phyloP scores from a whole-genome alignment of 2,113 vertebrate species.

The Bungarus multicinctus region DNA sequence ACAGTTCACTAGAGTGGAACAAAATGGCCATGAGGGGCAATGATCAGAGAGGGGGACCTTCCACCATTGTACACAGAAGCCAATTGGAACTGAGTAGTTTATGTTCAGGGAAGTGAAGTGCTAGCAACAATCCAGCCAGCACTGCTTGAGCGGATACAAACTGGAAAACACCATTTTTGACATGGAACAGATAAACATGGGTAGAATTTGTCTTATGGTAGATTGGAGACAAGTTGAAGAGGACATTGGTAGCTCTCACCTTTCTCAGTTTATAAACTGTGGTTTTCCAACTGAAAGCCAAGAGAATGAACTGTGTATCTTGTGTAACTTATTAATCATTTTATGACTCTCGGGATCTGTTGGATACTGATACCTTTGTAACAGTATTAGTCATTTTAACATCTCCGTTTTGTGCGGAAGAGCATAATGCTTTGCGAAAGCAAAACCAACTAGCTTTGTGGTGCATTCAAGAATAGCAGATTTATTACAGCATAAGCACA shows the following conservation, averaged over 20 bases:
- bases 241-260: not conserved
- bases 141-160: not conserved
- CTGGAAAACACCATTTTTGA: not conserved
- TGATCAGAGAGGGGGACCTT: not conserved
- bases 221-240: not conserved
- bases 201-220: not conserved
- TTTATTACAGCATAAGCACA: not conserved
- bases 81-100: not conserved
- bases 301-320: not conserved
- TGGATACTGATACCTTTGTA: not conserved
- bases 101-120: not conserved
- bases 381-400: not conserved
- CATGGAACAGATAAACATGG: not conserved
- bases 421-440: not conserved
- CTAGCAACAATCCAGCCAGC: not conserved
- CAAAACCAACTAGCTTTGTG: not conserved
- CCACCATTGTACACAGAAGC: not conserved
- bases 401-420: not conserved
- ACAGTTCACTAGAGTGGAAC: not conserved
- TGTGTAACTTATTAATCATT: not conserved
- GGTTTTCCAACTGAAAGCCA: not conserved
- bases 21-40: not conserved
- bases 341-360: not conserved
- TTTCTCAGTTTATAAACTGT: not conserved
- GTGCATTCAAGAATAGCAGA: not conserved